Percentiles rank a stretch among this genome's conserved stretches.
Evolutionary conservation across 2,888 invertebrate genomes (phyloP).

Genomic region (Mesorhabditis spiculigera): DNA sequence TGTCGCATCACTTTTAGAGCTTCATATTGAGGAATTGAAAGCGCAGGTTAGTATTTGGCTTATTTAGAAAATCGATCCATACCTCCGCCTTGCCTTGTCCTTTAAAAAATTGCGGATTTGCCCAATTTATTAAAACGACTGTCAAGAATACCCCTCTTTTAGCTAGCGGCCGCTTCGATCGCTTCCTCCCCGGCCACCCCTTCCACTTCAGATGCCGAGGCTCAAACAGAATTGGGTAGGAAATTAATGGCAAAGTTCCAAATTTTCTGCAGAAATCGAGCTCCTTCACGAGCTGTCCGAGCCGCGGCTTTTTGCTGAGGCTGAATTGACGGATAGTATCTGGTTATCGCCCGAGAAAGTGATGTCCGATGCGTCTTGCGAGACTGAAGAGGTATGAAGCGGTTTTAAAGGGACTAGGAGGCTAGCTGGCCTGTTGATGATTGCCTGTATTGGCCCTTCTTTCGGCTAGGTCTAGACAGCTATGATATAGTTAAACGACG

Average conservation of each 20-base stretch:
- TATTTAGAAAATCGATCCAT: neutral
- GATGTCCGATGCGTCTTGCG: constrained; percentile 16
- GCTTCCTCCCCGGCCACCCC: constrained; percentile 8
- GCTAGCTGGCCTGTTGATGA: no score
- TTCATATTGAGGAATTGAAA: neutral
- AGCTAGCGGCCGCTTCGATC: neutral
- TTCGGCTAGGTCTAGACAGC: no score
- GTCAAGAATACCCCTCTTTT: neutral
- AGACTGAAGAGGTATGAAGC: constrained; percentile 14
- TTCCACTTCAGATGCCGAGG: constrained; percentile 14
- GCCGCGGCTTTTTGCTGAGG: constrained; percentile 20
- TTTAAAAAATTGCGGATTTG: no score
- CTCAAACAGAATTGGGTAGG: constrained; percentile 20
- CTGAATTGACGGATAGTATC: constrained; percentile 20
- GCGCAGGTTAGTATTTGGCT: neutral
- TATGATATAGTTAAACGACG: no score
- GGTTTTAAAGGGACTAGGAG: no score
- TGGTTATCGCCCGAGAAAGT: constrained; percentile 21
- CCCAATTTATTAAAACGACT: no score
- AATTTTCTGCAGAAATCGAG: neutral
- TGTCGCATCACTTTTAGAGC: constrained; percentile 9
- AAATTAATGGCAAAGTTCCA: no score
- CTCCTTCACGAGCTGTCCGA: constrained; percentile 9
- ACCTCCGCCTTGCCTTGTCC: no score
- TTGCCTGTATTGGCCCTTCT: no score